Evolutionary conservation across 1,140 invertebrate genomes (phyloP), one percentile per base, ranked within the genome.

Genomic region (Leptopilina boulardi): DNA sequence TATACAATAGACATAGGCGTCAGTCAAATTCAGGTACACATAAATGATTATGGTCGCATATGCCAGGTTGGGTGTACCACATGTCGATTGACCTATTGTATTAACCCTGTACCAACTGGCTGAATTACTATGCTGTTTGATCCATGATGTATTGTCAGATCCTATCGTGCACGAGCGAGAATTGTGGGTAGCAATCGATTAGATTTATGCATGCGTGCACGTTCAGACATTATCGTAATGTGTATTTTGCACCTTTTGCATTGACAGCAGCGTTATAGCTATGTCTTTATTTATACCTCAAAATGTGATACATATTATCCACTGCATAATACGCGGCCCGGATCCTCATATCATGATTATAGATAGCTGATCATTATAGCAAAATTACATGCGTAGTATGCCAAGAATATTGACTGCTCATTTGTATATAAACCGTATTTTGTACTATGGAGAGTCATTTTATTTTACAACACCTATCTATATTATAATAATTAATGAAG

Each of bases 31-130:
- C 38, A 80, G 70, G 70, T 51, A 42, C 41, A 76, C 51, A 51
- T 56, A 23, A 13, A 30, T 23, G 59, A 66, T 66, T 34, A 66
- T 30, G 59, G 59, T 34, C 0, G 59, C 15, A 41, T 42, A 70
- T 77, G 71, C 23, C 30, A 30, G 13, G 21, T 15, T 74, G 6
- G 13, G 66, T 41, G 18, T 13, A 66, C 59, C 42, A 41, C 54
- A 66, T 51, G 59, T 74, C 75, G 82, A 85, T 83, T 83, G 84
- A 82, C 70, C 83, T 72, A 80, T 84, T 83, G 82, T 84, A 79
- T 84, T 82, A 82, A 81, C 51, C 73, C 77, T 71, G 44, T 54
- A 71, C 75, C 76, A 81, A 81, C 77, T 80, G 76, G 47, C 30
- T 77, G 77, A 80, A 84, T 84, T 84, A 77, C 21, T 56, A 72